phyloP scores from a whole-genome alignment of 2,797 vertebrate species.

The Etheostoma nigrum region DNA sequence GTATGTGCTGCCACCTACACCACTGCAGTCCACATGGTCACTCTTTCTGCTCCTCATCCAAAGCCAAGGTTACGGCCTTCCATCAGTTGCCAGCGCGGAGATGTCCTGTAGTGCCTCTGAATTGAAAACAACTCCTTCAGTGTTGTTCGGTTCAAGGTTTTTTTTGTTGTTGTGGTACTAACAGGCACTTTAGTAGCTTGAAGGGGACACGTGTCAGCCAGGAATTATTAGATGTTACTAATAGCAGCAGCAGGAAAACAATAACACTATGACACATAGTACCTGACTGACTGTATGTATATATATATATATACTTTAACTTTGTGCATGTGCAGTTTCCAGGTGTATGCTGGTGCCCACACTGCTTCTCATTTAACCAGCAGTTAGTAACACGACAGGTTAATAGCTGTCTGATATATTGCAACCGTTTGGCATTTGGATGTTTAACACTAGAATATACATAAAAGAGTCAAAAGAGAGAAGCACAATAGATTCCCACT shows the following conservation, averaged over 20 bases:
- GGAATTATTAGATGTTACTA: not conserved
- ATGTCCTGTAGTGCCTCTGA: constrained; percentile 24
- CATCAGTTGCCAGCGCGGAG: constrained; percentile 22
- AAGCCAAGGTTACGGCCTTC: constrained; percentile 18
- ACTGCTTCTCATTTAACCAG: constrained; percentile 33
- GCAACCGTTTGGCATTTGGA: constrained; percentile 29
- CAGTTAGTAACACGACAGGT: constrained; percentile 39
- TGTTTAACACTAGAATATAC: constrained; percentile 29
- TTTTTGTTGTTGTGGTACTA: constrained; percentile 12
- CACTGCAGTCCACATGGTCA: constrained; percentile 13
- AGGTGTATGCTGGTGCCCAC: constrained; percentile 1
- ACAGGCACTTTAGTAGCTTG: constrained; percentile 29
- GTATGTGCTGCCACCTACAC: not conserved
- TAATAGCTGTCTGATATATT: constrained; percentile 29
- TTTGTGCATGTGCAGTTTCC: not conserved
- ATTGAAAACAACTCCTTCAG: constrained; percentile 36
- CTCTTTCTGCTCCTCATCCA: constrained; percentile 14
- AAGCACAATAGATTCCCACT: constrained; percentile 22
- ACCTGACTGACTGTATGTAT: not conserved
- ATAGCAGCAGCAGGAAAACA: constrained; percentile 5
- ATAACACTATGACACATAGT: constrained; percentile 13
- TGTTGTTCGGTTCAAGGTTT: constrained; percentile 14
- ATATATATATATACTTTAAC: too few relatives aligned
- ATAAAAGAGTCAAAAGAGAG: constrained; percentile 18
- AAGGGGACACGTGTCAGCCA: not conserved